phyloP scores from a whole-genome alignment of 2,797 vertebrate genomes.

The Artibeus jamaicensis region DNA sequence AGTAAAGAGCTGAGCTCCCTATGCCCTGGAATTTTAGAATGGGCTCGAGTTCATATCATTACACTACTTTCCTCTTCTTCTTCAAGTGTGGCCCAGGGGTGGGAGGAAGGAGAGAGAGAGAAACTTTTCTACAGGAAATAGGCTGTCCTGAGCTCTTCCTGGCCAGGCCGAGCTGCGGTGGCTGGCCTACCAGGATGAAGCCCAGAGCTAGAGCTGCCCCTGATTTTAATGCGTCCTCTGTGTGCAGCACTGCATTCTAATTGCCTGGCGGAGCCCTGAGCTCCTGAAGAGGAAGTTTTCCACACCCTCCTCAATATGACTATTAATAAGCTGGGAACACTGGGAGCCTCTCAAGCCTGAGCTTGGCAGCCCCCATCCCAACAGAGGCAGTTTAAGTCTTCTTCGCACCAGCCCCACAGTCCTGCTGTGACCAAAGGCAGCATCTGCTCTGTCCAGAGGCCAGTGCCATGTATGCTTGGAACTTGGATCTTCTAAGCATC shows the following conservation, averaged over 20 bases:
- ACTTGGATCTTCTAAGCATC: not conserved
- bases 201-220: not conserved
- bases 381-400: not conserved
- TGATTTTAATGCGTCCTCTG: rapidly evolving
- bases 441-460: not conserved
- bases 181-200: not conserved
- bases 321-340: not conserved
- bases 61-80: not conserved
- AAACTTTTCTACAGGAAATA: not conserved
- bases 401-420: not conserved
- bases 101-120: not conserved
- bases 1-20: not conserved
- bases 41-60: not conserved
- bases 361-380: not conserved
- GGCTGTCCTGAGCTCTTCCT: not conserved
- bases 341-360: not conserved
- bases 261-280: not conserved
- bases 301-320: not conserved
- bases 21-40: rapidly evolving
- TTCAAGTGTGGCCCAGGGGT: not conserved
- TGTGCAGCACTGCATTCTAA: not conserved
- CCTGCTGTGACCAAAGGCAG: not conserved
- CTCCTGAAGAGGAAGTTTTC: not conserved
- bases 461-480: too few species aligned
- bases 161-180: not conserved